These are phyloP conservation scores for Cryptocephalus moraei DNA, from an alignment of 2,888 invertebrate species.

Conservation along the genomic window DNA sequence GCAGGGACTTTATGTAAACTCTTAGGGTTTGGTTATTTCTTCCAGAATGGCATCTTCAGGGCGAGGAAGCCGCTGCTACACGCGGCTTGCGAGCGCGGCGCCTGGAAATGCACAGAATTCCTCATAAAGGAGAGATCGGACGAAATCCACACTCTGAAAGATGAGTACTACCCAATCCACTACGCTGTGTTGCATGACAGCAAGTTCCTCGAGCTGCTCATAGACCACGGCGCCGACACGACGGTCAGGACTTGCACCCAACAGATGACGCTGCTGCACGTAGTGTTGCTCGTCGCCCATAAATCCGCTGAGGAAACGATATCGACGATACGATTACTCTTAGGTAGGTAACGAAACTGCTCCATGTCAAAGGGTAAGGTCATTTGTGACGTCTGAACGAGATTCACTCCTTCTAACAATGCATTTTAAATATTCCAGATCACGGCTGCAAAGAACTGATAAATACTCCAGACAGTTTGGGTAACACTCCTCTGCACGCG, in stretches of 20 bases:
- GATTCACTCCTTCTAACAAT: too few relatives aligned
- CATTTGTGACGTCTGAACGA: background rate
- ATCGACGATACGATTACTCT: slow-evolving; percentile 41
- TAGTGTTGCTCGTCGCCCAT: slow-evolving; percentile 57
- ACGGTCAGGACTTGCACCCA: slow-evolving; percentile 59
- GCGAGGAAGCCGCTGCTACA: slow-evolving; percentile 53
- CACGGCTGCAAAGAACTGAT: slow-evolving; percentile 63
- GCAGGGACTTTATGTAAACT: background rate
- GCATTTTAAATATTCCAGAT: slow-evolving; percentile 32
- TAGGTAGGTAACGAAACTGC: background rate
- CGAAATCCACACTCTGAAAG: slow-evolving; percentile 60
- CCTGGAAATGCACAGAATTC: slow-evolving; percentile 62
- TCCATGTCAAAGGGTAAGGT: too few relatives aligned
- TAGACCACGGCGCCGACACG: slow-evolving; percentile 58
- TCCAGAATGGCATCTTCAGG: slow-evolving; percentile 40
- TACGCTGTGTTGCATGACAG: slow-evolving; percentile 63
- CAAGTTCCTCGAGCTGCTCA: slow-evolving; percentile 54
- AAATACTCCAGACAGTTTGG: slow-evolving; percentile 60
- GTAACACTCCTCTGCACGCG: slow-evolving; percentile 66
- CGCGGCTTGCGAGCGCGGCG: slow-evolving; percentile 59
- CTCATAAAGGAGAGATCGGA: slow-evolving; percentile 54
- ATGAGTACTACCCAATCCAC: slow-evolving; percentile 71
- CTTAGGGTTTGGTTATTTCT: slow-evolving; percentile 4
- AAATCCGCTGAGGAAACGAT: slow-evolving; percentile 63
- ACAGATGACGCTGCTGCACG: slow-evolving; percentile 60